Conservation (phyloP, 2,113 vertebrate species). For the Coptodon bakossiorum region DNA sequence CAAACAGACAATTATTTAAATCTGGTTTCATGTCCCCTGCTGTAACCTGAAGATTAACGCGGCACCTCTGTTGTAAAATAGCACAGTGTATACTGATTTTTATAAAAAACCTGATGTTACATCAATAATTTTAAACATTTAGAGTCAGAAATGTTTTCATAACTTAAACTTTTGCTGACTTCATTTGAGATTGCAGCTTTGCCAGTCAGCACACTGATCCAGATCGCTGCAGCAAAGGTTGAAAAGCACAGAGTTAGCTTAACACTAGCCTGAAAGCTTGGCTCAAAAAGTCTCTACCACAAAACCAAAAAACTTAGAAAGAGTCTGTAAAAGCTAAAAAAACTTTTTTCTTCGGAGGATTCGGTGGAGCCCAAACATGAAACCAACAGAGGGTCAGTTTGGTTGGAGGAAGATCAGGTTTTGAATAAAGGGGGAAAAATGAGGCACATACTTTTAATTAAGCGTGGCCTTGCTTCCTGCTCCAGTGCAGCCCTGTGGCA, state of each 20-base stretch:
- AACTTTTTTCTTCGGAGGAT: fast-evolving
- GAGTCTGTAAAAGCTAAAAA: background rate
- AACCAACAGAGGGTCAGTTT: background rate
- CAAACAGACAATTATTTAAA: background rate
- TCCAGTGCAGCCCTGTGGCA: background rate
- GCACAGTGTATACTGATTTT: fast-evolving
- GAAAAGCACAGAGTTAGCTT: background rate
- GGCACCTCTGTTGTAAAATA: background rate
- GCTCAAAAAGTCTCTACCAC: background rate
- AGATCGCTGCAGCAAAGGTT: background rate
- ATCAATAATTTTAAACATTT: background rate
- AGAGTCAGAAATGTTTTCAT: background rate
- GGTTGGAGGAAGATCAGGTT: background rate
- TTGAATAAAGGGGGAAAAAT: background rate
- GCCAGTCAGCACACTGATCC: background rate
- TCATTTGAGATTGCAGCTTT: background rate
- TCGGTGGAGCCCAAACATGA: background rate
- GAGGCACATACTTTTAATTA: background rate
- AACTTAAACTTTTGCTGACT: background rate
- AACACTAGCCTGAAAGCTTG: background rate
- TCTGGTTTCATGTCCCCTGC: background rate
- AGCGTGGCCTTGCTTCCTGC: background rate
- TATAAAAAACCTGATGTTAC: fast-evolving
- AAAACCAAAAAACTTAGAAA: background rate
- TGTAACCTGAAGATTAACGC: background rate